Evolutionary conservation across 2,888 invertebrate species (phyloP).

Genomic region (Pilophorus perplexus): DNA sequence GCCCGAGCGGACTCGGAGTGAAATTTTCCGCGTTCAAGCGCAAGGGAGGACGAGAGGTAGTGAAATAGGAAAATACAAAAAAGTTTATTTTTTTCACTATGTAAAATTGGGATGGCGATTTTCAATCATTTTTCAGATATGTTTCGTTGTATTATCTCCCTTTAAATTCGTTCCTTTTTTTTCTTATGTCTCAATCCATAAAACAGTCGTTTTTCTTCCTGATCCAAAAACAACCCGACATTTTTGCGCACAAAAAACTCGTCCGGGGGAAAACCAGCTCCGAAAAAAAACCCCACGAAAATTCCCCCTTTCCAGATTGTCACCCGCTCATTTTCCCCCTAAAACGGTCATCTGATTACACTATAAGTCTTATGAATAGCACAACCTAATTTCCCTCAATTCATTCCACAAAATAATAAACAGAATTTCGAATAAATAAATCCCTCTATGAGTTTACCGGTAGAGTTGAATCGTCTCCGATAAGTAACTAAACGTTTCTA

Average conservation of each 20-base stretch:
- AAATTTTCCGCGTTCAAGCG: too few relatives aligned
- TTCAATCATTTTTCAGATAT: slow-evolving; percentile 26
- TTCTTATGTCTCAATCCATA: too few relatives aligned
- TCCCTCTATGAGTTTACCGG: slow-evolving; percentile 4
- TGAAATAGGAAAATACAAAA: slow-evolving; percentile 27
- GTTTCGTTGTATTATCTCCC: slow-evolving; percentile 37
- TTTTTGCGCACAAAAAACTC: neutral
- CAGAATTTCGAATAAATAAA: slow-evolving; percentile 7
- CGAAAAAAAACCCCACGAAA: too few relatives aligned
- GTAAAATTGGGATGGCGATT: neutral
- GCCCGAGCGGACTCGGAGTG: too few relatives aligned
- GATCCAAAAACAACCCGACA: neutral
- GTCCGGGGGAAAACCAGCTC: neutral
- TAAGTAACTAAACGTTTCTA: slow-evolving; percentile 14
- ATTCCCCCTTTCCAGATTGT: too few relatives aligned
- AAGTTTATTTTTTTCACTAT: neutral
- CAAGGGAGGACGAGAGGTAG: too few relatives aligned
- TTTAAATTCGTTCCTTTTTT: slow-evolving; percentile 28
- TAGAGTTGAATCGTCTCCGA: slow-evolving; percentile 23
- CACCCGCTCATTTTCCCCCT: slow-evolving; percentile 14
- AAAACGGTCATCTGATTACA: slow-evolving; percentile 19
- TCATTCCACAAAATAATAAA: slow-evolving; percentile 2
- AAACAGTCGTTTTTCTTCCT: neutral
- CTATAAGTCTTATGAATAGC: slow-evolving; percentile 34
- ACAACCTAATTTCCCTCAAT: slow-evolving; percentile 19